Evolutionary conservation across 2,113 vertebrate genomes (phyloP).

Genomic region (Nycticryphes semicollaris): DNA sequence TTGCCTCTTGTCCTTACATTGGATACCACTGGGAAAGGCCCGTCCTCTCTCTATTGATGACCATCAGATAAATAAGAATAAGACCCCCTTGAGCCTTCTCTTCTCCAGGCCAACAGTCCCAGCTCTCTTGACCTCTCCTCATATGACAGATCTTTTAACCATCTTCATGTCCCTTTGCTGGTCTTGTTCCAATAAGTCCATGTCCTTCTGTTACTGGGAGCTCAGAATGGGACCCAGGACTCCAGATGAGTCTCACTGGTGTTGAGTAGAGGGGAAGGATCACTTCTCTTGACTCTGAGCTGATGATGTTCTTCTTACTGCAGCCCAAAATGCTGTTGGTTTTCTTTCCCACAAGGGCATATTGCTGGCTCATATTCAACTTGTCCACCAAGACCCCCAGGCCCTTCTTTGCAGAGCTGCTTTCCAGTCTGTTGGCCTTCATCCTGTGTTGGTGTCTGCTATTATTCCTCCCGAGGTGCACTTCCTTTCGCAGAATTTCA

Average conservation of each 20-base stretch:
- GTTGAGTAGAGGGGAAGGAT: neutral
- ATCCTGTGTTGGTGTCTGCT: rapidly evolving
- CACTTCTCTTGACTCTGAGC: neutral
- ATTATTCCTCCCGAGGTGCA: neutral
- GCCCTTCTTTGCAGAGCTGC: neutral
- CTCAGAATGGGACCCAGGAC: neutral
- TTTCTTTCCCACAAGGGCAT: neutral
- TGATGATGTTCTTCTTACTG: neutral
- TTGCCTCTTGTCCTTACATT: neutral
- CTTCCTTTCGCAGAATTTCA: neutral
- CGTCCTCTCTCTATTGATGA: neutral
- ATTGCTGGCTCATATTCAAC: neutral
- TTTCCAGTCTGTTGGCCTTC: neutral
- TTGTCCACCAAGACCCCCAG: neutral
- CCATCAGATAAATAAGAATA: neutral
- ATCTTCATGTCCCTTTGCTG: neutral
- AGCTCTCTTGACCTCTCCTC: neutral
- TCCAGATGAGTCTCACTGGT: neutral
- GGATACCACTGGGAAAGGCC: neutral
- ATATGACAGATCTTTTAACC: neutral
- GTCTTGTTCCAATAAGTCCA: neutral
- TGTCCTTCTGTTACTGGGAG: neutral
- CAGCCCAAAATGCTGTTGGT: neutral
- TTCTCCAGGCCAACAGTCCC: neutral
- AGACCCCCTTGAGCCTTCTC: neutral